Conservation (phyloP, 2,113 vertebrate species). For the Pterocles gutturalis region DNA sequence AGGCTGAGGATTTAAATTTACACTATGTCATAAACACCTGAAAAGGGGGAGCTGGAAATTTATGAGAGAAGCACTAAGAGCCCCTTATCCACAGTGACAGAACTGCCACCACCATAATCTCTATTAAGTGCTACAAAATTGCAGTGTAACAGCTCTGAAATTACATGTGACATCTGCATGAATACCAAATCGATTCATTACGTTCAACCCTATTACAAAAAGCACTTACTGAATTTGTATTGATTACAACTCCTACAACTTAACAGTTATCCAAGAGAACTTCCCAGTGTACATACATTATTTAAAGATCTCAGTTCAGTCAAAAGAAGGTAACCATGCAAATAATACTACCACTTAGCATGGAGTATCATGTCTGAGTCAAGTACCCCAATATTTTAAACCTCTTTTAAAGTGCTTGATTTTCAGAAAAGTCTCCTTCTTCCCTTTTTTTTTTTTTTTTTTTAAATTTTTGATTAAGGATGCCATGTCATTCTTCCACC, state of each 20-base stretch:
- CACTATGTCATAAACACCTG: conserved; percentile 37
- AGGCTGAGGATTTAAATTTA: conserved; percentile 6
- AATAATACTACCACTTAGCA: conserved; percentile 35
- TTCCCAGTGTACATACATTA: conserved; percentile 49
- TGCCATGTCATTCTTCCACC: neutral
- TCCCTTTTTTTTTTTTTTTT: neutral
- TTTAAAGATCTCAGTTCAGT: conserved; percentile 61
- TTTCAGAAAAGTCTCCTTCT: neutral
- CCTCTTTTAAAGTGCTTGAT: conserved; percentile 3
- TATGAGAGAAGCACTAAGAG: conserved; percentile 56
- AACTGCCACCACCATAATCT: conserved; percentile 68
- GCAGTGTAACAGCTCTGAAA: conserved; percentile 74
- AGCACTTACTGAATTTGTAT: conserved; percentile 74
- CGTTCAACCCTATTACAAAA: conserved; percentile 71
- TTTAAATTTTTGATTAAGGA: neutral
- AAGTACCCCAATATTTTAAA: conserved; percentile 6
- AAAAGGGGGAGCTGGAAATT: conserved; percentile 50
- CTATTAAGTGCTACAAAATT: conserved; percentile 77
- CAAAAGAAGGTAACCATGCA: conserved; percentile 30
- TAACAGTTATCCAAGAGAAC: conserved; percentile 56
- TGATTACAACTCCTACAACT: conserved; percentile 76
- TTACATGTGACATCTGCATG: conserved; percentile 74
- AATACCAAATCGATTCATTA: conserved; percentile 75
- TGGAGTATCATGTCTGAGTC: neutral
- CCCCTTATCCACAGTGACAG: conserved; percentile 67